Conservation (phyloP, 2,888 invertebrate genomes). For the Anodontia alba region DNA sequence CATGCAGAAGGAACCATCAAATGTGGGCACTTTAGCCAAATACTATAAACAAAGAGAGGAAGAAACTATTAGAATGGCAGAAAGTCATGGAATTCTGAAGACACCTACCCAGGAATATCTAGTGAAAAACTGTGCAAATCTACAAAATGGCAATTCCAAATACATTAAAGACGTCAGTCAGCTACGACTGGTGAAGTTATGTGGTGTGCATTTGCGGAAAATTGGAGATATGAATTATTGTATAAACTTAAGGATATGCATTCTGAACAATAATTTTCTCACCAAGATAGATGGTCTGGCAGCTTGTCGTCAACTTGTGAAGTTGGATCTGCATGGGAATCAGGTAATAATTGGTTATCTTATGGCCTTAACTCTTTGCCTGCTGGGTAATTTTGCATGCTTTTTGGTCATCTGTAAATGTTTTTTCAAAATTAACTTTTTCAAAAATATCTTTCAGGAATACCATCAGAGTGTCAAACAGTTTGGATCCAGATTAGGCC, state of each 20-base stretch:
- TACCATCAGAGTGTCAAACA: too few species aligned
- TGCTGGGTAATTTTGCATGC: too few species aligned
- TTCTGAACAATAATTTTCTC: constrained; percentile 82
- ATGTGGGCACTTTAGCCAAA: constrained; percentile 62
- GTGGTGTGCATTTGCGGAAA: constrained; percentile 76
- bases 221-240: constrained; percentile 81
- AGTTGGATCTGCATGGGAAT: constrained; percentile 83
- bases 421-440: too few species aligned
- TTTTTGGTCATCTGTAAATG: too few species aligned
- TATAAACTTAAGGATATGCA: constrained; percentile 77
- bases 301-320: constrained; percentile 79
- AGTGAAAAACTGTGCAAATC: constrained; percentile 64
- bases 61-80: constrained; percentile 79
- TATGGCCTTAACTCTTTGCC: background rate
- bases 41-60: constrained; percentile 79
- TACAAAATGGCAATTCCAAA: constrained; percentile 40
- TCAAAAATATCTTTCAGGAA: too few species aligned
- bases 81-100: constrained; percentile 79
- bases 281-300: constrained; percentile 79
- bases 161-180: constrained; percentile 69
- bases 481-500: too few species aligned
- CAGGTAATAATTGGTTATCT: constrained; percentile 74
- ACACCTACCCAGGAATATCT: constrained; percentile 73
- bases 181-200: constrained; percentile 72
- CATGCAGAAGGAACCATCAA: constrained; percentile 54